Evolutionary conservation across 2,888 invertebrate species (phyloP), one percentile per base, ranked within the genome.

Genomic region (Antheraea assamensis): DNA sequence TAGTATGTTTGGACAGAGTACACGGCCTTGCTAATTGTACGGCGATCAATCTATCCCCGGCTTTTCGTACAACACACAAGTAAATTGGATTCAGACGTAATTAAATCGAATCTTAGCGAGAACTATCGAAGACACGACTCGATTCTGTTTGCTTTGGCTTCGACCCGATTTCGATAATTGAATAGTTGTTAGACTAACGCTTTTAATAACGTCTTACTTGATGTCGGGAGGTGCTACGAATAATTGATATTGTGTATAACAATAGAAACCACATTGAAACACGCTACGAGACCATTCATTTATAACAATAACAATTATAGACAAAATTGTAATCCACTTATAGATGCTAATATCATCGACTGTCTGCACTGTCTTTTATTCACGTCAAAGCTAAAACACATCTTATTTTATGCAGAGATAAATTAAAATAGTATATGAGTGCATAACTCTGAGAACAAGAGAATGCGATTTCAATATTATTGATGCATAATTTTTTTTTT

Each of bases 71-170:
- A 68, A 35, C 31, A 21, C 35, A 35, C n/a, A 35, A 35, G n/a
- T 35, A 35, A 68, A 68, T 68, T 35, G 35, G 35, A 68, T 68
- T 68, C 35, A 31, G 68, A 35, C 35, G 13, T 68, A 68, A 35
- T 68, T 35, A 35, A 68, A 35, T 35, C 68, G 35, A 68, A 35
- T 68, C 66, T 30, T 35, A 31, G 64, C 30, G 7, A 15, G 68
- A 31, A 35, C 19, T 35, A 19, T 35, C 68, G 21, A 35, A 21
- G 68, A 64, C 61, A 64, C 35, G 35, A 68, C n/a, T 35, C 35
- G n/a, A 3, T 27, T 68, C 68, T 27, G 68, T 68, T 68, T 68
- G 31, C n/a, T 35, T 66, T 68, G 35, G 35, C 21, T 68, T 64
- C 61, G 35, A 35, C 21, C 68, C n/a, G 68, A 68, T 35, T 35